Evolutionary conservation across 2,888 invertebrate genomes (phyloP).

Genomic region (Pinctada fucata): DNA sequence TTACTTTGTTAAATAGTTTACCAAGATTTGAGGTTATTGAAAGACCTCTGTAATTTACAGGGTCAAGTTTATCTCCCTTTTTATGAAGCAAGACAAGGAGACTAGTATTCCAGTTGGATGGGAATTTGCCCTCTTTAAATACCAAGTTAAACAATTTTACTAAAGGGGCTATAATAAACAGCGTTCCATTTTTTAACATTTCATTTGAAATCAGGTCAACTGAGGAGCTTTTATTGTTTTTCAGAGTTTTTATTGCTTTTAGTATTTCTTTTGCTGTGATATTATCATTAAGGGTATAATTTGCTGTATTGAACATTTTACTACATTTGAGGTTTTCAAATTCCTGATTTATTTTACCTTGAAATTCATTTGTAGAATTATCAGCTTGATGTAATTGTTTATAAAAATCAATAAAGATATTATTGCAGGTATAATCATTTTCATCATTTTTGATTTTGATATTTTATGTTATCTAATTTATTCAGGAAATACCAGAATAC

Average conservation of each 20-base stretch:
- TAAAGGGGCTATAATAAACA: not conserved
- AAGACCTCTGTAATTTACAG: not conserved
- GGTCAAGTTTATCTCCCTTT: not conserved
- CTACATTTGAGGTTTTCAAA: not conserved
- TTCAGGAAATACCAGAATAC: conserved; percentile 22
- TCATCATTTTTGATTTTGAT: not conserved
- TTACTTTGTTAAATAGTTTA: not conserved
- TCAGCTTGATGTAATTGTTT: not conserved
- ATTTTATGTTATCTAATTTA: conserved; percentile 21
- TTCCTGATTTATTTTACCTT: not conserved
- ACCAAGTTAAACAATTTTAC: not conserved
- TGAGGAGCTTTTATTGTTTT: not conserved
- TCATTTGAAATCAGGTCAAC: not conserved
- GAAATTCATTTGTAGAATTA: not conserved
- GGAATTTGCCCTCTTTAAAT: not conserved
- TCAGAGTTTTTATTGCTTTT: not conserved
- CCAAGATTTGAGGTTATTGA: not conserved
- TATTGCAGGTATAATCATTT: not conserved
- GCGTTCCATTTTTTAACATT: not conserved
- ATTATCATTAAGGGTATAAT: not conserved
- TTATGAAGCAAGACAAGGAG: not conserved
- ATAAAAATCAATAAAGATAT: not conserved
- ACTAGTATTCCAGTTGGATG: not conserved
- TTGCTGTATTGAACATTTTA: not conserved
- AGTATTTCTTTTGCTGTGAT: not conserved